A percentile compares a stretch with the other conserved stretches of the same genome.
phyloP scores from a whole-genome alignment of 1,140 invertebrate genomes.

The Drosophila sproati region DNA sequence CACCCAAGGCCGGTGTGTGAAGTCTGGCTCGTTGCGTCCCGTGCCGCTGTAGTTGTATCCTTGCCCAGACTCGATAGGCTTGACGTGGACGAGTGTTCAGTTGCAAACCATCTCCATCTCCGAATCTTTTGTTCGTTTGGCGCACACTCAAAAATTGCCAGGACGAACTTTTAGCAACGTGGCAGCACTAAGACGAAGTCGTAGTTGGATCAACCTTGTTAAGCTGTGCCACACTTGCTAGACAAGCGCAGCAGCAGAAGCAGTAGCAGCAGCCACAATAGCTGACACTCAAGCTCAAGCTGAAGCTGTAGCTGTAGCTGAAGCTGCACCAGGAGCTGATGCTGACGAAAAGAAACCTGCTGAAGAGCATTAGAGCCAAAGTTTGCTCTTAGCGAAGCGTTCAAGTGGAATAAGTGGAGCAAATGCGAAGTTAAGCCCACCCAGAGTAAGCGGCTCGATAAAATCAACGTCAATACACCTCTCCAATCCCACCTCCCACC shows the following conservation, averaged over 20 bases:
- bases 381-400: constrained; percentile 74
- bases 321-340: neutral
- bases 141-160: constrained; percentile 39
- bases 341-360: constrained; percentile 38
- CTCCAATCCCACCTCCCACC: neutral
- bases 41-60: constrained; percentile 42
- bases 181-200: constrained; percentile 28
- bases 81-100: constrained; percentile 60
- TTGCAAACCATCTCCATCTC: neutral
- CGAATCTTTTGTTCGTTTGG: constrained; percentile 10
- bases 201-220: constrained; percentile 12
- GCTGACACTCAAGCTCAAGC: neutral
- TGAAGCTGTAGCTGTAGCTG: neutral
- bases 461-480: constrained; percentile 6
- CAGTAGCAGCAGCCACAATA: constrained; percentile 6
- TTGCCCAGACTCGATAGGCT: constrained; percentile 71
- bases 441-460: constrained; percentile 15
- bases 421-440: constrained; percentile 57
- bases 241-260: constrained; percentile 18
- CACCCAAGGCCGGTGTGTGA: constrained; percentile 33
- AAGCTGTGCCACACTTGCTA: constrained; percentile 11
- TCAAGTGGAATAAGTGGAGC: constrained; percentile 75
- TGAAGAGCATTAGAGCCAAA: constrained; percentile 63
- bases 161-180: constrained; percentile 41
- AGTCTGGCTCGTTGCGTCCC: constrained; percentile 42